Evolutionary conservation across 2,797 vertebrate species (phyloP), one percentile per base, ranked within the genome.

Genomic region (Ceyx erithaca): DNA sequence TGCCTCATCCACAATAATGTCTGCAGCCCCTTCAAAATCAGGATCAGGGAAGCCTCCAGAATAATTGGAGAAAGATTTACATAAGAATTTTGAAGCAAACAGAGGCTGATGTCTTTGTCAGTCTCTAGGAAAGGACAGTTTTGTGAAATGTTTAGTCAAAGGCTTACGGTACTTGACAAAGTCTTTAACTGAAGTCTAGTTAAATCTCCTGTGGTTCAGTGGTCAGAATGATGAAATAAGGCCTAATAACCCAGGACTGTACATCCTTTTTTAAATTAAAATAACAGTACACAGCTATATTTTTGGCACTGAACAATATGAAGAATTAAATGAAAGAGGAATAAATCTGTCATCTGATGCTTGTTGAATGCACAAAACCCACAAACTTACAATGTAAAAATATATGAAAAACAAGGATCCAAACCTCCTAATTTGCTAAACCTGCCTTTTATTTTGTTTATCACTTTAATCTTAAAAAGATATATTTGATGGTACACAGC

Each of bases 81-180:
- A 43, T 67, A 89, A 62, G 63, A 49, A 75, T 33, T 20, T 21
- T 54, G 49, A 73, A 87, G 52, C 28, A 91, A 52, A 52, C 64
- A 88, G 37, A 67, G 7, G 6, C 2, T 72, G 64, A 49, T 4
- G 0, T 69, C 55, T 91, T 71, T 83, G 58, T n/a, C 3, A 9
- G 45, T 37, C 28, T 80, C 68, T 90, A 82, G 54, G 79, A 95
- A 69, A 69, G 49, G 35, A 68, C 19, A 57, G 31, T 31, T n/a
- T 71, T 80, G 51, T 71, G 85, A 94, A 93, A 87, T 71, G 41
- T 77, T 95, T 94, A 90, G 41, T 69, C 64, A 71, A 91, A 93
- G 48, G 63, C 57, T 78, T 61, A 46, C 4, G 54, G 19, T 15
- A 14, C 19, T 86, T 26, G 30, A 58, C 52, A 93, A 75, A 15